Conservation (phyloP, 2,797 vertebrate species). For the Eulemur coronatus region DNA sequence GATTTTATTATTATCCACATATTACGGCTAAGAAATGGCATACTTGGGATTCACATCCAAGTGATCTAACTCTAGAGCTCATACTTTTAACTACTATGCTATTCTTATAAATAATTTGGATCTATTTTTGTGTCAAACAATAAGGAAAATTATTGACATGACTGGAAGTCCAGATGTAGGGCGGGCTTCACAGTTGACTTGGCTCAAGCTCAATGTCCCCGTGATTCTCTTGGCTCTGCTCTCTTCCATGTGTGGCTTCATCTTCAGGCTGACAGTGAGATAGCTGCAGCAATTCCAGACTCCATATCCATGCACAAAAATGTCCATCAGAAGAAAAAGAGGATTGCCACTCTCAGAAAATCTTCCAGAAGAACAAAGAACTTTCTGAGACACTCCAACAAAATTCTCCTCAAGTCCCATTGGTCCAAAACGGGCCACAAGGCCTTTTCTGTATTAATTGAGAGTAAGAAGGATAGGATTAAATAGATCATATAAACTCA, state of each 20-base stretch:
- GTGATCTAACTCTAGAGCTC: neutral
- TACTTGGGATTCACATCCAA: neutral
- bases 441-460: neutral
- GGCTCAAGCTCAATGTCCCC: neutral
- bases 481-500: neutral
- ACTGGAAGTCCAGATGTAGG: neutral
- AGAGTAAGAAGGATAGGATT: neutral
- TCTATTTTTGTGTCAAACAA: conserved; percentile 25
- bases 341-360: neutral
- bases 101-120: neutral
- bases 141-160: conserved; percentile 1
- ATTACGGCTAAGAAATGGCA: neutral
- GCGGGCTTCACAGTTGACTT: neutral
- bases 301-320: neutral
- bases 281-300: neutral
- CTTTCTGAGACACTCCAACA: neutral
- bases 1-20: neutral
- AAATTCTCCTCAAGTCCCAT: neutral
- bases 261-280: neutral
- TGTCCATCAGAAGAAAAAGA: neutral
- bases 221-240: neutral
- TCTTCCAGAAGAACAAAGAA: neutral
- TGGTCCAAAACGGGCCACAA: neutral
- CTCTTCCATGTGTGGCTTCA: neutral
- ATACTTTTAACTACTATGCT: neutral